A percentile compares a stretch with the other conserved stretches of the same genome.
These are phyloP conservation scores for Anseranas semipalmata DNA, from an alignment of 2,113 vertebrate genomes.

Conservation along the genomic window DNA sequence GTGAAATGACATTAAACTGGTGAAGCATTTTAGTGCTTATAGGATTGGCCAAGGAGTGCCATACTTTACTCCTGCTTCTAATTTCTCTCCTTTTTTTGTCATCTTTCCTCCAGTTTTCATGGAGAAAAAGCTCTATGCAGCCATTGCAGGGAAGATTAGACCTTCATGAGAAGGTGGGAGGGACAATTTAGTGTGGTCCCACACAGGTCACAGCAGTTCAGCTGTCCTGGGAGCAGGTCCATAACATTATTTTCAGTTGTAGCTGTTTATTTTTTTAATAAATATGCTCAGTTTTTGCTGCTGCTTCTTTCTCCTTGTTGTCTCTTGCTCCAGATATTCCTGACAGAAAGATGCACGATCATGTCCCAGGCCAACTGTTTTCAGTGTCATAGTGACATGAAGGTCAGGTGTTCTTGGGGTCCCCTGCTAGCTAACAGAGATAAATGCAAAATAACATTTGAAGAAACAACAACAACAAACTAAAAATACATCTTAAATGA, in stretches of 20 bases:
- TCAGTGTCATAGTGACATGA: background rate
- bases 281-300: background rate
- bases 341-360: background rate
- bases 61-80: conserved; percentile 22
- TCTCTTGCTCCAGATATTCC: background rate
- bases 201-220: background rate
- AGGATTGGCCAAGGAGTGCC: conserved; percentile 1
- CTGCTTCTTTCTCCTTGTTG: background rate
- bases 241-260: background rate
- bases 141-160: background rate
- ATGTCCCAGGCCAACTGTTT: background rate
- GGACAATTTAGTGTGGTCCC: background rate
- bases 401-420: background rate
- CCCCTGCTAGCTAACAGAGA: background rate
- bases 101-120: background rate
- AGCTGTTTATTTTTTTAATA: background rate
- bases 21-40: conserved; percentile 54
- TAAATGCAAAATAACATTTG: background rate
- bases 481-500: background rate
- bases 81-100: background rate
- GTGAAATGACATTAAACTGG: conserved; percentile 50
- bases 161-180: background rate
- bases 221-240: background rate
- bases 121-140: background rate
- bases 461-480: background rate